Conservation (phyloP, 2,113 vertebrate species). For the Ictalurus furcatus region DNA sequence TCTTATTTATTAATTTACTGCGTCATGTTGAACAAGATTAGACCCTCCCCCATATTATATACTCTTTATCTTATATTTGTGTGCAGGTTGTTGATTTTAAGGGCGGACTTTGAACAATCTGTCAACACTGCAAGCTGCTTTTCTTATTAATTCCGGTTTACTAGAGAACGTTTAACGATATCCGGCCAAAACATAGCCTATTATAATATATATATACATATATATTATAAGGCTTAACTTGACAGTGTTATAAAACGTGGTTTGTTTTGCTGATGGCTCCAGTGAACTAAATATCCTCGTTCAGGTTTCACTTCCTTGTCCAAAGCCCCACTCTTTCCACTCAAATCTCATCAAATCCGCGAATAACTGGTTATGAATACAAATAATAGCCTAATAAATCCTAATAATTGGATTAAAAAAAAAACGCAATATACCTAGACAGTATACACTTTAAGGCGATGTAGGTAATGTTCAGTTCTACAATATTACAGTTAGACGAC, state of each 20-base stretch:
- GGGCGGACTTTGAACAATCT: background rate
- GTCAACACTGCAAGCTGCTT: background rate
- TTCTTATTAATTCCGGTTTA: background rate
- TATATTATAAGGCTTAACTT: background rate
- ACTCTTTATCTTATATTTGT: background rate
- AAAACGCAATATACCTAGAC: background rate
- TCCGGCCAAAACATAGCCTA: too few species aligned
- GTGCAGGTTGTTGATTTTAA: background rate
- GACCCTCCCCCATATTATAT: background rate
- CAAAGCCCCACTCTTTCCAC: background rate
- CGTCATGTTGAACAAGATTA: background rate
- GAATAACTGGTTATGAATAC: background rate
- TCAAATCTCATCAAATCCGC: background rate
- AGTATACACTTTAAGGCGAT: background rate
- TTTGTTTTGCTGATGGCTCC: background rate
- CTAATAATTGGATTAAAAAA: too few species aligned
- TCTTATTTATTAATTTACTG: background rate
- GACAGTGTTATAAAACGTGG: background rate
- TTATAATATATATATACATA: background rate
- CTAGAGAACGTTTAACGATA: background rate
- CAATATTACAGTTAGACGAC: background rate
- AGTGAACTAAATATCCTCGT: background rate
- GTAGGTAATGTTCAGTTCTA: background rate
- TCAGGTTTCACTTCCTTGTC: slow-evolving; percentile 1
- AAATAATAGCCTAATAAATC: too few species aligned